phyloP scores from a whole-genome alignment of 2,113 vertebrate species.

The Sceloporus tristichus region DNA sequence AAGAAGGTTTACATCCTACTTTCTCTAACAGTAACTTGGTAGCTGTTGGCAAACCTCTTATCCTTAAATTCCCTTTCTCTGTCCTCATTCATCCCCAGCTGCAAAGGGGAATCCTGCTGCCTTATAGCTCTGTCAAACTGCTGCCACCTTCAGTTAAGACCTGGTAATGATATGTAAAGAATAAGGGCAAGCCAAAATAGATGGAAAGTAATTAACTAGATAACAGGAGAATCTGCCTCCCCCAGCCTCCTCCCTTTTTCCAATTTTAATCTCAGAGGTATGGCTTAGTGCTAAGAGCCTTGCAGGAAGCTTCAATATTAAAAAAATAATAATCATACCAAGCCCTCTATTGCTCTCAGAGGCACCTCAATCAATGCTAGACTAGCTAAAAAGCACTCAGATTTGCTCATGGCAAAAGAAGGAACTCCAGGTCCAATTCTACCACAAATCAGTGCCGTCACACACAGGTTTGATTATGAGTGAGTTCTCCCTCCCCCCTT shows the following conservation, averaged over 20 bases:
- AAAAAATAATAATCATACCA: background rate
- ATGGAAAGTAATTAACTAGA: background rate
- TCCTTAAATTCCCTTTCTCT: conserved; percentile 3
- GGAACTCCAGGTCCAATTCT: background rate
- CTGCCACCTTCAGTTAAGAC: background rate
- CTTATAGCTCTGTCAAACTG: background rate
- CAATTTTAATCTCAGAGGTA: background rate
- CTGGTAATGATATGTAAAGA: background rate
- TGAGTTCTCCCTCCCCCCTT: background rate
- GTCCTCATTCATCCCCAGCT: background rate
- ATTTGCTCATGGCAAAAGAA: background rate
- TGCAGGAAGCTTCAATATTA: background rate
- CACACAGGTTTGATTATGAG: conserved; percentile 15
- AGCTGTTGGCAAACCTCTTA: background rate
- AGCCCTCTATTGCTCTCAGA: background rate
- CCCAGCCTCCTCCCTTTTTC: too few relatives aligned
- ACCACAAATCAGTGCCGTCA: background rate
- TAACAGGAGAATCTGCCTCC: background rate
- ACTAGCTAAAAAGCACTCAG: background rate
- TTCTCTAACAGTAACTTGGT: accelerated
- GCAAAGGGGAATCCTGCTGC: background rate
- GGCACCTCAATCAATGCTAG: conserved; percentile 6
- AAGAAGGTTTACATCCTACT: background rate
- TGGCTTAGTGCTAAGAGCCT: background rate
- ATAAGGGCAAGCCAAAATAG: background rate